phyloP scores from a whole-genome alignment of 2,888 invertebrate genomes.

The Nysson spinosus region DNA sequence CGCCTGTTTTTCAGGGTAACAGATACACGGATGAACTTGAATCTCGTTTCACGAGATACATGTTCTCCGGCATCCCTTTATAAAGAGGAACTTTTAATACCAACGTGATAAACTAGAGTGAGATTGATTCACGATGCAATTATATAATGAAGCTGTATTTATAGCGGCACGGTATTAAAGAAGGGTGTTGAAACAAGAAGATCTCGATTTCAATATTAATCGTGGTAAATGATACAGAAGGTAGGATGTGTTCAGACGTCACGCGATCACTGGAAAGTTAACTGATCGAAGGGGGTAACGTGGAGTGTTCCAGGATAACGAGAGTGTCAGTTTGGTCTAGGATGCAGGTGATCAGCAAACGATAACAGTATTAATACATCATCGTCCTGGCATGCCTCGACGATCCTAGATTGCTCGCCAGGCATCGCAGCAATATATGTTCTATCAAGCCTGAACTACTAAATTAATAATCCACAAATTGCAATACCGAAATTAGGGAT shows the following conservation, averaged over 20 bases:
- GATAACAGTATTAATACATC: constrained; percentile 75
- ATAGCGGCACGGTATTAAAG: too few species aligned
- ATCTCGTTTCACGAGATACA: too few species aligned
- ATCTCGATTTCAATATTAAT: too few species aligned
- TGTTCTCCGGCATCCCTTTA: too few species aligned
- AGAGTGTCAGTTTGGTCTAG: constrained; percentile 49
- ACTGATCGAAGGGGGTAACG: constrained; percentile 61
- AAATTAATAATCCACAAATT: constrained; percentile 55
- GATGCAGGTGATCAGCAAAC: constrained; percentile 66
- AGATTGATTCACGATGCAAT: too few species aligned
- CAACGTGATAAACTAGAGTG: too few species aligned
- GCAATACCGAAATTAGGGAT: too few species aligned
- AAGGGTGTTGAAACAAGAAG: too few species aligned
- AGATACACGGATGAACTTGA: constrained; percentile 2
- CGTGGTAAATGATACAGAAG: too few species aligned
- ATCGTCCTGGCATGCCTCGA: constrained; percentile 67
- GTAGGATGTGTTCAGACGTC: neutral
- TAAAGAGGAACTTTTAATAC: too few species aligned
- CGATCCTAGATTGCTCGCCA: constrained; percentile 69
- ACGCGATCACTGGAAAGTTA: constrained; percentile 54
- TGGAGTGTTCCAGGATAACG: constrained; percentile 68
- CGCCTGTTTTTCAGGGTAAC: constrained; percentile 4
- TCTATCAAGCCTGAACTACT: constrained; percentile 57
- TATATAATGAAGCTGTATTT: too few species aligned
- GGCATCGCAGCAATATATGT: constrained; percentile 51